A percentile compares a stretch with the other conserved stretches of the same genome.
Evolutionary conservation across 1,140 invertebrate species (phyloP).

Genomic region (Acarapis woodi): DNA sequence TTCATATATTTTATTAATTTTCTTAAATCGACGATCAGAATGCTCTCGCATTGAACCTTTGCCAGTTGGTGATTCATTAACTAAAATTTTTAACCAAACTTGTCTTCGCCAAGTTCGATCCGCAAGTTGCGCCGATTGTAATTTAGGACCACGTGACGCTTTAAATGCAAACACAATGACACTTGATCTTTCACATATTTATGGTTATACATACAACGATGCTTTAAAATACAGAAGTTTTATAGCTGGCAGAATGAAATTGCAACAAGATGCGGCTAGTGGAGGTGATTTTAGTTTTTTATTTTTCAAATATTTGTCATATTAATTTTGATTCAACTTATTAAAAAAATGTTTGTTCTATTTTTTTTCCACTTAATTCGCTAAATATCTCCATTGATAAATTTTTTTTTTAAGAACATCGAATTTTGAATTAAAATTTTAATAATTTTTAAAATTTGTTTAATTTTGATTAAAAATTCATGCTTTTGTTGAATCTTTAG

Average conservation of each 20-base stretch:
- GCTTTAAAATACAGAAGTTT: slow-evolving; percentile 1
- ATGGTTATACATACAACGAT: slow-evolving; percentile 22
- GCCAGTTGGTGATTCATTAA: slow-evolving; percentile 2
- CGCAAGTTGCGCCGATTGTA: slow-evolving; percentile 4
- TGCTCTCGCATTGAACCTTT: neutral
- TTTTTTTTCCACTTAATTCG: too few relatives aligned
- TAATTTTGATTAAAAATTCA: neutral
- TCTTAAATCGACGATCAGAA: neutral
- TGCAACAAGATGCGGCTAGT: neutral
- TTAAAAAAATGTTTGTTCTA: too few relatives aligned
- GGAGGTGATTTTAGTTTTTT: neutral
- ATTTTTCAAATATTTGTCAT: neutral
- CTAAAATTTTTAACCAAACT: slow-evolving; percentile 5
- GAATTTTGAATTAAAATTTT: too few relatives aligned
- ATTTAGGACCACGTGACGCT: slow-evolving; percentile 20
- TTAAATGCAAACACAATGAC: slow-evolving; percentile 42
- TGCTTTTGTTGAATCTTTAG: neutral
- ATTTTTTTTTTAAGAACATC: too few relatives aligned
- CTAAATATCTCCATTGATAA: too few relatives aligned
- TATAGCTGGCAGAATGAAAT: slow-evolving; percentile 4
- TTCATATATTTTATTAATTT: too few relatives aligned
- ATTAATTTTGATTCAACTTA: too few relatives aligned
- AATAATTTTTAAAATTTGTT: neutral
- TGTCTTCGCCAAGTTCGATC: slow-evolving; percentile 6
- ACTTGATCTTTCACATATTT: slow-evolving; percentile 41